Conservation (phyloP, 92 coral and sea anemone species). For the Isaurus tuberculatus region DNA sequence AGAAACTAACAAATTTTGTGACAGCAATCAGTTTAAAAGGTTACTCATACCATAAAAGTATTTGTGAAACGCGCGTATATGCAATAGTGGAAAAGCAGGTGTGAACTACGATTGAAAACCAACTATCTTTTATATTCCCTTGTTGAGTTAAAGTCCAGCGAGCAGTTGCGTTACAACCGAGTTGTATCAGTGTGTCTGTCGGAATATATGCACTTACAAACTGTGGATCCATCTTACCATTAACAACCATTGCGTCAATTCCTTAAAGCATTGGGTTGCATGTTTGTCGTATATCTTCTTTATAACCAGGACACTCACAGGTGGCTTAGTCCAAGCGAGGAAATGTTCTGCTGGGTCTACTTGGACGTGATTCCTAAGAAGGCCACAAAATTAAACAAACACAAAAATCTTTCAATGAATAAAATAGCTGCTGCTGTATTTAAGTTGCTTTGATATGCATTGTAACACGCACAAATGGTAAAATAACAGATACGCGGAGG, state of each 20-base stretch:
- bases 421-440: neutral
- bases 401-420: neutral
- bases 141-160: too few relatives aligned
- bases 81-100: too few relatives aligned
- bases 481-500: neutral
- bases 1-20: too few relatives aligned
- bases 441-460: neutral
- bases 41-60: too few relatives aligned
- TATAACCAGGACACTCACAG: conserved; percentile 78
- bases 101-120: too few relatives aligned
- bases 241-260: conserved; percentile 82
- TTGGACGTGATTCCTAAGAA: conserved; percentile 56
- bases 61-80: too few relatives aligned
- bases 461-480: neutral
- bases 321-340: conserved; percentile 85
- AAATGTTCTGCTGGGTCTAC: conserved; percentile 93
- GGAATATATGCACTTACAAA: neutral
- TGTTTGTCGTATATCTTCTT: conserved; percentile 78
- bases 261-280: conserved; percentile 74
- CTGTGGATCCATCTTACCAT: conserved; percentile 58
- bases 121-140: too few relatives aligned
- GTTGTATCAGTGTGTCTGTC: too few relatives aligned
- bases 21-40: too few relatives aligned
- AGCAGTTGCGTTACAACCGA: too few relatives aligned
- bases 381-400: neutral